Base-by-base conservation (phyloP, 2,113 vertebrate genomes). In the Monopterus albus region DNA sequence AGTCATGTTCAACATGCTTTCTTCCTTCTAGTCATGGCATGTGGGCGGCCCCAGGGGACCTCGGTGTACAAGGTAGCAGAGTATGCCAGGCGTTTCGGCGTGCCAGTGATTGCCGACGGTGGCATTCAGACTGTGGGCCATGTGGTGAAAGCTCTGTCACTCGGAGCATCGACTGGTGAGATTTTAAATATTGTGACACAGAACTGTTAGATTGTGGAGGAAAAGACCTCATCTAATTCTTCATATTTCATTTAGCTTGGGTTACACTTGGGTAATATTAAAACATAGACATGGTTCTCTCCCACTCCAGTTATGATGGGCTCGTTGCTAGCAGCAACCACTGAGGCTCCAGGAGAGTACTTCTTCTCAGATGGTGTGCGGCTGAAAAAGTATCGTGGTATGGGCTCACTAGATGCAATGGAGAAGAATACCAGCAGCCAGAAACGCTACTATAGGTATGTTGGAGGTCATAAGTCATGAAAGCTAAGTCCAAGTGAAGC, bases 41-140 rank as follows among this genome's bases (percentile, higher is more conserved):
- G 95, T 14, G 96, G 96, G 23, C 91, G 96, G 58, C 96, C 96
- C 14, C 96, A 98, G 87, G 96, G 96, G 56, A 98, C 96, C 0
- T 95, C 96, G 0, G 96, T 98, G 55, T 98, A 98, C 89, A 97
- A 95, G 81, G 96, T 98, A 25, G 96, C 96, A 0, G 96, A 97
- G 82, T 98, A 97, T 0, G 96, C 96, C 17, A 91, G 96, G 25
- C 93, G 96, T 26, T 98, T 98, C 0, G 95, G 96, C 0, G 96
- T 98, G 14, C 96, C 96, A 0, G 95, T 98, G 40, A 95, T 98
- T 6, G 96, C 96, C 0, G 96, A 98, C 1, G 96, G 96, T 0
- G 96, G 96, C 61, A 97, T 98, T 84, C 96, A 98, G 92, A 97
- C 96, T 0, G 95, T 97, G 28, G 96, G 96, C 10, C 96, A 98